Conservation (phyloP, 1,140 invertebrate species). For the Pogonomyrmex barbatus region DNA sequence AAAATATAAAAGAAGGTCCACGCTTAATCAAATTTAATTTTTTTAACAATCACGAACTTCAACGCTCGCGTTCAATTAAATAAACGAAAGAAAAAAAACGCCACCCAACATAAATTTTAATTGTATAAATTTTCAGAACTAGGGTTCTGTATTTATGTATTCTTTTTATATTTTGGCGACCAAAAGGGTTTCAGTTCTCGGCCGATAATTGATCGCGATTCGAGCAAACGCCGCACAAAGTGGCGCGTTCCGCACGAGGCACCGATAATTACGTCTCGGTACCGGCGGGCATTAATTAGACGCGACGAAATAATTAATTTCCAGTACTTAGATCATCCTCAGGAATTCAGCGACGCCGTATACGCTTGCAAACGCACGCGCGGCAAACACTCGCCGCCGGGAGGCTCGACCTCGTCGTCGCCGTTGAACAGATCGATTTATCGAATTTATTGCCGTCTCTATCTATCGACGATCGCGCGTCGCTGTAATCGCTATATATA, state of each 20-base stretch:
- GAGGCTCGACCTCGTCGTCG: conserved; percentile 60
- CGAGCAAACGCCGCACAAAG: conserved; percentile 6
- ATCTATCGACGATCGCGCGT: conserved; percentile 61
- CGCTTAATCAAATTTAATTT: no score
- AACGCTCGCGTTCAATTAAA: no score
- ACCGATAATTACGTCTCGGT: conserved; percentile 65
- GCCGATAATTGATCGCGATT: conserved; percentile 69
- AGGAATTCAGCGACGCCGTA: conserved; percentile 61
- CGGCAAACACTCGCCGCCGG: conserved; percentile 45
- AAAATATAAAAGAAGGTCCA: neutral
- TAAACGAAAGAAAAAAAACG: no score
- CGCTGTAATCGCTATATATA: conserved; percentile 77
- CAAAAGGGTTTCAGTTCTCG: conserved; percentile 1
- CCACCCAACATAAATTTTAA: no score
- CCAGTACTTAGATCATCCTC: conserved; percentile 76
- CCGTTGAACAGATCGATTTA: conserved; percentile 73
- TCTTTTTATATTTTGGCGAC: no score
- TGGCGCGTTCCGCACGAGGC: conserved; percentile 49
- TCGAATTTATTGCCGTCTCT: conserved; percentile 76
- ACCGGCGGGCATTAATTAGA: conserved; percentile 77
- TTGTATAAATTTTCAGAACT: no score
- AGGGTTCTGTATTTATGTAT: no score
- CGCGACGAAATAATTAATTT: conserved; percentile 81
- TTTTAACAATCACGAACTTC: no score
- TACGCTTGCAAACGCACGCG: neutral